A percentile compares a stretch with the other conserved stretches of the same genome.
Conservation (phyloP, 2,888 invertebrate genomes). For the Tridacna crocea region DNA sequence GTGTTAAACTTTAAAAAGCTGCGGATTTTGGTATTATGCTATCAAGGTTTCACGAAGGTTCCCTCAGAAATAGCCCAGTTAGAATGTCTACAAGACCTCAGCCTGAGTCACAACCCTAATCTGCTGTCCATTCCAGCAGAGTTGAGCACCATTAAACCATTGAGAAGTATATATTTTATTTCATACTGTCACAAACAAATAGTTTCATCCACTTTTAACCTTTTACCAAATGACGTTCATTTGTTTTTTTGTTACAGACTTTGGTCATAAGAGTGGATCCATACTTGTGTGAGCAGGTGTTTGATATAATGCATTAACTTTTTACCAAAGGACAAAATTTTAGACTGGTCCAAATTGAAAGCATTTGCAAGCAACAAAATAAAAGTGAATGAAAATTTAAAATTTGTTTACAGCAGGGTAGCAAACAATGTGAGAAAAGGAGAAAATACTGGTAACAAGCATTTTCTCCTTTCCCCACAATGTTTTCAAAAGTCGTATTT, state of each 20-base stretch:
- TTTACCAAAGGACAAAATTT: no score
- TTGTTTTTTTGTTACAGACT: no score
- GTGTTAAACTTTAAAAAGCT: constrained; percentile 71
- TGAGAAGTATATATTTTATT: constrained; percentile 65
- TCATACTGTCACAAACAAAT: background rate
- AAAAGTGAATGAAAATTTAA: no score
- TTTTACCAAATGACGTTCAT: no score
- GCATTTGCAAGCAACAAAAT: no score
- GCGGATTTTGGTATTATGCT: constrained; percentile 72
- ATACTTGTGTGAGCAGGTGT: no score
- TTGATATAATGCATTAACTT: no score
- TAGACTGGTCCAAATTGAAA: no score
- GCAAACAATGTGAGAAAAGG: background rate
- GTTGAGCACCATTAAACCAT: constrained; percentile 67
- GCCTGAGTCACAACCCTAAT: constrained; percentile 76
- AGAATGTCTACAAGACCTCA: constrained; percentile 66
- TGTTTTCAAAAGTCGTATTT: background rate
- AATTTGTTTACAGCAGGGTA: background rate
- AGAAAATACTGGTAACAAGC: background rate
- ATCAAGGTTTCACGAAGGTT: constrained; percentile 77
- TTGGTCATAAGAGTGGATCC: no score
- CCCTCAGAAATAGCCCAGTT: constrained; percentile 76
- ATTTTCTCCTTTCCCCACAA: background rate
- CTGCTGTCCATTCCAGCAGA: constrained; percentile 75
- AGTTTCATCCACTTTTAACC: background rate